Conservation (phyloP, 2,113 vertebrate species). For the Protomyctophum bolini region DNA sequence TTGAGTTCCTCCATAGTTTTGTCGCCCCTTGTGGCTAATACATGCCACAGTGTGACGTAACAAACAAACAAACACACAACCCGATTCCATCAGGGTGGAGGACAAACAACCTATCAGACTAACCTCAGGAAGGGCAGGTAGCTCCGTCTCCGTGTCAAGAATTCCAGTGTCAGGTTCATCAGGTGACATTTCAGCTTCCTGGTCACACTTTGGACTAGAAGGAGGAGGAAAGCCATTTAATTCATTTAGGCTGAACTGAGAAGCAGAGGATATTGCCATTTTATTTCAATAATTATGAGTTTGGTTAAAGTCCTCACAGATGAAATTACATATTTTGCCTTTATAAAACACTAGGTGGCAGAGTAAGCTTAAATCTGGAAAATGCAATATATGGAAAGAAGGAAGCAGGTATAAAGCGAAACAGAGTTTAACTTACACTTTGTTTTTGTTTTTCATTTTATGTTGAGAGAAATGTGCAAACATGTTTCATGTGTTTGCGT, state of each 20-base stretch:
- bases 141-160: conserved; percentile 19
- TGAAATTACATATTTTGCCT: conserved; percentile 10
- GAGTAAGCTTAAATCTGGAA: conserved; percentile 13
- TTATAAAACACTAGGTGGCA: conserved; percentile 59
- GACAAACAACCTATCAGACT: conserved; percentile 5
- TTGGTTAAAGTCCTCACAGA: not conserved
- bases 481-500: not conserved
- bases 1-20: no score
- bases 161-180: conserved; percentile 22
- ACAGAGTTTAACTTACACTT: not conserved
- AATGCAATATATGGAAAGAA: not conserved
- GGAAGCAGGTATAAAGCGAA: not conserved
- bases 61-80: not conserved
- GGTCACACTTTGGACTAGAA: conserved; percentile 41
- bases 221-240: conserved; percentile 6
- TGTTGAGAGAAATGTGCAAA: not conserved
- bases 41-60: no score
- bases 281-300: no score
- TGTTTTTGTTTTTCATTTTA: not conserved
- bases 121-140: conserved; percentile 63
- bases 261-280: not conserved
- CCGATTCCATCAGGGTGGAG: not conserved
- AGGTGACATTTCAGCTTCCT: conserved; percentile 21
- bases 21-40: no score
- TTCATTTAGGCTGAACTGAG: no score